phyloP scores from a whole-genome alignment of 1,140 invertebrate genomes.

The Propsilocerus akamusi region DNA sequence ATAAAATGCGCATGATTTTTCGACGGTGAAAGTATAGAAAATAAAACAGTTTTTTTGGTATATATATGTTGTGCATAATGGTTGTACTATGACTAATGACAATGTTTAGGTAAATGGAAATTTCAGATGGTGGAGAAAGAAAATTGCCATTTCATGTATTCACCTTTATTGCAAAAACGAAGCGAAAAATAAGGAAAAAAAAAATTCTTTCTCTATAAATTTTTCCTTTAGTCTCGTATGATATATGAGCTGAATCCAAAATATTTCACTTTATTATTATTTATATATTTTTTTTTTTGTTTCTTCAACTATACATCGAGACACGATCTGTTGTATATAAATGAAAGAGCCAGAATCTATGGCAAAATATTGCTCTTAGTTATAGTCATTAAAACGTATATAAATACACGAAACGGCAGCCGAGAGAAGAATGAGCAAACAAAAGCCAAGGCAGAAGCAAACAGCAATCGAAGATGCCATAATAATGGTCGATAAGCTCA shows the following conservation, averaged over 20 bases:
- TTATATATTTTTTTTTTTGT: no score
- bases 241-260: not conserved
- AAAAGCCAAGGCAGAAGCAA: not conserved
- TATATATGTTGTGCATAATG: constrained; percentile 1
- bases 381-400: not conserved
- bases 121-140: no score
- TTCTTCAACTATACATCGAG: no score
- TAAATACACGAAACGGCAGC: not conserved
- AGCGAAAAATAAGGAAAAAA: no score
- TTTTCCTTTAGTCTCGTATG: not conserved
- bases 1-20: constrained; percentile 2
- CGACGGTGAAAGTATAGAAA: no score
- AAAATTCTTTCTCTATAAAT: no score
- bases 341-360: not conserved
- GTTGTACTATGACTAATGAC: not conserved
- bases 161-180: not conserved
- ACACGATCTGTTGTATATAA: no score
- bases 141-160: constrained; percentile 2
- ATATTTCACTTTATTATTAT: no score
- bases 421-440: not conserved
- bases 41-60: not conserved
- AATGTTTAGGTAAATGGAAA: constrained; percentile 1
- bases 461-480: constrained; percentile 3
- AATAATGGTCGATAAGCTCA: constrained; percentile 4
- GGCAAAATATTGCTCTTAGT: not conserved